A percentile compares a stretch with the other conserved stretches of the same genome.
phyloP scores from a whole-genome alignment of 2,888 invertebrate species.

The Drosophila pullipes region DNA sequence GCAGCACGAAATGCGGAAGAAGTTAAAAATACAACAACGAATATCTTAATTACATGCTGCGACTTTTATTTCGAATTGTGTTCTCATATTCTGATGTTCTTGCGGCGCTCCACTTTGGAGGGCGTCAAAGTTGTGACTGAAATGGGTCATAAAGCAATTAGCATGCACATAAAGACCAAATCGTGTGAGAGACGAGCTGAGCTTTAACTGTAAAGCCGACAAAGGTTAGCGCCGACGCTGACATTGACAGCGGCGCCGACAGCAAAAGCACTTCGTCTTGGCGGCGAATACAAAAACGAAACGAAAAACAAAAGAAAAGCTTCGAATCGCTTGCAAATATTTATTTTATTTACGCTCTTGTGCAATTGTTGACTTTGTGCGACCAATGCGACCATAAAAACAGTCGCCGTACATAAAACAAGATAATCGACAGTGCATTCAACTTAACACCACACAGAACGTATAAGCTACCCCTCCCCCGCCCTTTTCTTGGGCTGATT shows the following conservation, averaged over 20 bases:
- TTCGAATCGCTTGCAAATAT: constrained; percentile 66
- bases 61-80: constrained; percentile 20
- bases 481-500: constrained; percentile 17
- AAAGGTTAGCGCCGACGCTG: constrained; percentile 52
- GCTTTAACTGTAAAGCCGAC: constrained; percentile 71
- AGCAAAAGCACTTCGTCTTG: constrained; percentile 22
- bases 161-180: constrained; percentile 61
- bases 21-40: constrained; percentile 44
- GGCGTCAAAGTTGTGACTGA: constrained; percentile 41
- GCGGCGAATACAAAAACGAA: constrained; percentile 21
- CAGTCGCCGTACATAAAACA: constrained; percentile 48
- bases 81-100: constrained; percentile 23
- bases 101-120: constrained; percentile 65
- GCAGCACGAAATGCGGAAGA: constrained; percentile 55
- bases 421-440: constrained; percentile 68
- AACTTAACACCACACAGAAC: constrained; percentile 43
- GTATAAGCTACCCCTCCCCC: not conserved
- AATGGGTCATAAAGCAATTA: constrained; percentile 76
- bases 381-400: constrained; percentile 62
- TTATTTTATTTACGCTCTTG: constrained; percentile 50
- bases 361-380: constrained; percentile 66
- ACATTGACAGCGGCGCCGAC: constrained; percentile 12
- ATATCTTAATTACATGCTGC: constrained; percentile 68
- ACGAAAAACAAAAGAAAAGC: constrained; percentile 31
- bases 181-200: constrained; percentile 56